Conservation (phyloP, 2,888 invertebrate species). For the Exocentrus adspersus region DNA sequence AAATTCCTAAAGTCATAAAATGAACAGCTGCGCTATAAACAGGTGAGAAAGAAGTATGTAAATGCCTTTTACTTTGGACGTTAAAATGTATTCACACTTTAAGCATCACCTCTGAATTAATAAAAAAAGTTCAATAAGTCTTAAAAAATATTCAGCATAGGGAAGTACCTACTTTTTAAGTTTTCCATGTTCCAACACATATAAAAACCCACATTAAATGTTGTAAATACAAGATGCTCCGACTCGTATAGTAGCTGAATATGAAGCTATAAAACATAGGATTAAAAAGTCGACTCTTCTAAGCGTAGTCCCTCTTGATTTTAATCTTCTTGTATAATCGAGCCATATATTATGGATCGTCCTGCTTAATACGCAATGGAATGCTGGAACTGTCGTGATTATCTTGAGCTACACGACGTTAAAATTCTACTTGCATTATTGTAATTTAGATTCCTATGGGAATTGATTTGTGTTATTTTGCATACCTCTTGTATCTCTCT, state of each 20-base stretch:
- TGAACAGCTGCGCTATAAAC: no score
- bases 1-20: no score
- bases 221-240: conserved; percentile 2
- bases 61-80: no score
- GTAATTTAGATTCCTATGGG: conserved; percentile 21
- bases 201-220: neutral
- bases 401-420: conserved; percentile 42
- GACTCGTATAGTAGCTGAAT: conserved; percentile 4
- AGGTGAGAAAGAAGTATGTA: no score
- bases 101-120: no score
- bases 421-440: conserved; percentile 27
- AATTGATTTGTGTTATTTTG: conserved; percentile 3
- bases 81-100: no score
- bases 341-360: conserved; percentile 53
- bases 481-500: neutral
- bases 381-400: conserved; percentile 48
- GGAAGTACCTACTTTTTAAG: neutral
- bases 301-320: conserved; percentile 25
- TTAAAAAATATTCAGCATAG: no score
- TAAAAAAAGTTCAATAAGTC: no score
- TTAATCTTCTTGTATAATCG: conserved; percentile 29
- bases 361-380: conserved; percentile 56
- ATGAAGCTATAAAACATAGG: conserved; percentile 21
- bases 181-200: neutral
- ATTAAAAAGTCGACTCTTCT: conserved; percentile 22